These are phyloP conservation scores for Phaethornis superciliosus DNA, from an alignment of 2,113 vertebrate species.

Conservation along the genomic window DNA sequence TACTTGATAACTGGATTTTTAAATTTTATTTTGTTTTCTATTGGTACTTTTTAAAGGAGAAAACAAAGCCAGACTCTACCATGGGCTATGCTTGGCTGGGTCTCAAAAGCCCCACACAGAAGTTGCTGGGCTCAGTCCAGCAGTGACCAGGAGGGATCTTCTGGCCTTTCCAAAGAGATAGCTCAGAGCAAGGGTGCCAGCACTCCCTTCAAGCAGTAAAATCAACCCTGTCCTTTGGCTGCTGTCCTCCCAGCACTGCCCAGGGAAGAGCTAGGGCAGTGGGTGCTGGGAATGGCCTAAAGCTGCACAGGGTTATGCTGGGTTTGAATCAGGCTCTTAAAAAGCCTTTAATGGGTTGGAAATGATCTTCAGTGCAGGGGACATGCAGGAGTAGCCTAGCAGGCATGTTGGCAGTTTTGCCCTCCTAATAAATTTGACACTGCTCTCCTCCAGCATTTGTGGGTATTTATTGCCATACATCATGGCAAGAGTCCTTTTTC, in stretches of 20 bases:
- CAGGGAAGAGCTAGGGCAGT: rapidly evolving
- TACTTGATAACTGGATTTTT: neutral
- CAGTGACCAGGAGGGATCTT: neutral
- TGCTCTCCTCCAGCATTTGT: neutral
- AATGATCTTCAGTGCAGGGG: conserved; percentile 41
- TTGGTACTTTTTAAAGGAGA: neutral
- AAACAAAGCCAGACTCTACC: neutral
- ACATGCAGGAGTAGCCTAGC: neutral
- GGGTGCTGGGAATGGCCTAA: neutral
- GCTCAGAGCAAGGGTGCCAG: neutral
- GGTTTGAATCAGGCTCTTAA: conserved; percentile 1
- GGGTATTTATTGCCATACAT: neutral
- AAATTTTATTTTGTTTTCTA: too few relatives aligned
- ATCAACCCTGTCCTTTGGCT: neutral
- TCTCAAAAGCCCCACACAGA: rapidly evolving
- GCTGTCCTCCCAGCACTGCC: neutral
- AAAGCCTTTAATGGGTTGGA: conserved; percentile 33
- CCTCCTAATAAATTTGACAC: neutral
- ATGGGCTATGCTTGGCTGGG: neutral
- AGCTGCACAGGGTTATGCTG: neutral
- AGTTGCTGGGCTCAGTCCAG: neutral
- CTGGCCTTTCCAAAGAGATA: neutral
- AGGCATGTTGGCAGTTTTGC: neutral
- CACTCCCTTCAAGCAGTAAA: neutral
- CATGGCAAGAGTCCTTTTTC: neutral